Conservation (phyloP, 1,140 invertebrate species). For the Oscheius sp. region DNA sequence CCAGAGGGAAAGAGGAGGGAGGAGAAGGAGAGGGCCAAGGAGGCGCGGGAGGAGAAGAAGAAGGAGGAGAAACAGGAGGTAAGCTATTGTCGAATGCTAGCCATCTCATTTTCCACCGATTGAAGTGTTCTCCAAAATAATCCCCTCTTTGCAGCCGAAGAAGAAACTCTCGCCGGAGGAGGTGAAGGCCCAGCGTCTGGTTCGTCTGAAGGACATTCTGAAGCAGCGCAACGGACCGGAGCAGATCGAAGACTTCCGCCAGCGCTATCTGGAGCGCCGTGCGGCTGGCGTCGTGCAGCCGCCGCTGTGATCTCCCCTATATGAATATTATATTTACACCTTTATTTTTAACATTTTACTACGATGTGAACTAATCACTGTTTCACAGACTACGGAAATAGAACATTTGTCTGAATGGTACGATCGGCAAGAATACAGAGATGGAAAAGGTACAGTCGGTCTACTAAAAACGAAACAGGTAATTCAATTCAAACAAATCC, state of each 20-base stretch:
- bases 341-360: no score
- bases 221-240: constrained; percentile 32
- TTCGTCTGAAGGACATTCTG: constrained; percentile 32
- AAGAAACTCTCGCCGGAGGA: constrained; percentile 16
- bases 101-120: not conserved
- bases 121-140: not conserved
- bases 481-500: no score
- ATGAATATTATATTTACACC: no score
- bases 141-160: not conserved
- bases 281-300: not conserved
- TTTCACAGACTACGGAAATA: no score
- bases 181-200: constrained; percentile 22
- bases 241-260: constrained; percentile 26
- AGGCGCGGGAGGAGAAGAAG: not conserved
- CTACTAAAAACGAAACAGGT: no score
- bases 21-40: not conserved
- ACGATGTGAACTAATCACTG: no score
- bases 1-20: not conserved
- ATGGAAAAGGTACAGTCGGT: no score
- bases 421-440: no score
- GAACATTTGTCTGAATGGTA: no score
- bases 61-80: not conserved
- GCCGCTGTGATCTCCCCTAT: constrained; percentile 1
- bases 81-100: not conserved
- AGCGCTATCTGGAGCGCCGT: constrained; percentile 34